phyloP scores from a whole-genome alignment of 1,140 invertebrate genomes.

The Drosophila novamexicana region DNA sequence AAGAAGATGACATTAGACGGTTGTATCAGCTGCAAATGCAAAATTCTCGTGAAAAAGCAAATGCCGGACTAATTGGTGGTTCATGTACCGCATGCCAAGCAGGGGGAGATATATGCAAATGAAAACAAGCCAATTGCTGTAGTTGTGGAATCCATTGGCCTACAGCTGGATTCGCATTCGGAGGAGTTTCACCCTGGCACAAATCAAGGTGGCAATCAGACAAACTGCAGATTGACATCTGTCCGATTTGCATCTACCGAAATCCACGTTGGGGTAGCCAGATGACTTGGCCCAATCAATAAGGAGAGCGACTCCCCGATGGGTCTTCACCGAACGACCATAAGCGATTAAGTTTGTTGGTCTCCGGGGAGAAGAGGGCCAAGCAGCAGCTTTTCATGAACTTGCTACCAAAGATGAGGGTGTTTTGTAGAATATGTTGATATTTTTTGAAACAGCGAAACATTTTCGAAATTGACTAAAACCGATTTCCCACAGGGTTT shows the following conservation, averaged over 20 bases:
- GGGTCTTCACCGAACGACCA: slow-evolving; percentile 67
- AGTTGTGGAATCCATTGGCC: slow-evolving; percentile 5
- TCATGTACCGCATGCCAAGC: slow-evolving; percentile 18
- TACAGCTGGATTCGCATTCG: neutral
- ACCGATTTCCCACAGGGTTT: slow-evolving; percentile 78
- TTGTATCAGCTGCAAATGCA: slow-evolving; percentile 31
- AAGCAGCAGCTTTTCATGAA: slow-evolving; percentile 2
- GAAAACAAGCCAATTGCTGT: slow-evolving; percentile 16
- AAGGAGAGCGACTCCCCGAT: slow-evolving; percentile 53
- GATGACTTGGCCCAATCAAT: slow-evolving; percentile 26
- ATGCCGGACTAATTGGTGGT: slow-evolving; percentile 46
- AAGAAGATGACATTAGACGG: slow-evolving; percentile 2
- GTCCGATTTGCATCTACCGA: slow-evolving; percentile 67
- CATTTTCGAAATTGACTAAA: slow-evolving; percentile 76
- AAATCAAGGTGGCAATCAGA: slow-evolving; percentile 68
- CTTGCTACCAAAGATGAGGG: slow-evolving; percentile 32
- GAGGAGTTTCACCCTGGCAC: slow-evolving; percentile 8
- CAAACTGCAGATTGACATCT: slow-evolving; percentile 76
- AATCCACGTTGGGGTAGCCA: slow-evolving; percentile 37
- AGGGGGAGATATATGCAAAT: slow-evolving; percentile 21
- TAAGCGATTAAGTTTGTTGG: slow-evolving; percentile 82
- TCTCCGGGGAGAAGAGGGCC: slow-evolving; percentile 53
- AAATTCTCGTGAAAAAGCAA: slow-evolving; percentile 44
- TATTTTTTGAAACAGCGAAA: slow-evolving; percentile 44
- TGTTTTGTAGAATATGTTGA: slow-evolving; percentile 53